Evolutionary conservation across 2,888 invertebrate genomes (phyloP), one percentile per base, ranked within the genome.

Genomic region (Euclidia mi): DNA sequence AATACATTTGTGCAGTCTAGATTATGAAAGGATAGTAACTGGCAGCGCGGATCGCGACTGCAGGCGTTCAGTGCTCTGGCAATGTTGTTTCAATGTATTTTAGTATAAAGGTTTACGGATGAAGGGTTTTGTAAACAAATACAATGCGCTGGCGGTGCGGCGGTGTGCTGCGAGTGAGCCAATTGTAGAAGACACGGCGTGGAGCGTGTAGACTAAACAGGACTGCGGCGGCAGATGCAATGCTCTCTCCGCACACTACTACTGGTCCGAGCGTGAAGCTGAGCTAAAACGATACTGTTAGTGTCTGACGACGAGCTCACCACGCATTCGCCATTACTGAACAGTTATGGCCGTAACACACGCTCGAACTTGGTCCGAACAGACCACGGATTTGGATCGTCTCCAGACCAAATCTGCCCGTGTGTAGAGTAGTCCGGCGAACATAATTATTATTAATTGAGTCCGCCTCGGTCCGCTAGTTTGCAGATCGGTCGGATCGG

Each of bases 171-270:
- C 56, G 56, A 62, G 43, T 64, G 71, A 84, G 87, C 80, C 82
- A 81, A 85, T 80, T 82, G 75, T 70, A 70, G 79, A 81, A 84
- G 82, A 85, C 82, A 80, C 79, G 78, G 66, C 78, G 74, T 64
- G 84, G 79, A 78, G 66, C 78, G 74, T 64, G 84, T 80, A 91
- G 88, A 91, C 90, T 91, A 89, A 91, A 91, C 91, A 90, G 81
- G 79, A 48, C 14, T 55, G 56, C 25, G 76, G 81, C 72, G 79
- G 78, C 79, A 71, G 73, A 79, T 80, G 84, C 87, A 85, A 87
- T 82, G 85, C 81, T 73, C 86, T 86, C 69, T 60, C 65, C 59
- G 65, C 45, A 53, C n/a, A n/a, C n/a, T n/a, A n/a, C n/a, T n/a
- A n/a, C 51, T 56, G 63, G 44, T 61, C 57, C 41, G 60, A 56